These are phyloP conservation scores for Zosterops pallidus DNA, from an alignment of 2,113 vertebrate species.

Conservation along the genomic window DNA sequence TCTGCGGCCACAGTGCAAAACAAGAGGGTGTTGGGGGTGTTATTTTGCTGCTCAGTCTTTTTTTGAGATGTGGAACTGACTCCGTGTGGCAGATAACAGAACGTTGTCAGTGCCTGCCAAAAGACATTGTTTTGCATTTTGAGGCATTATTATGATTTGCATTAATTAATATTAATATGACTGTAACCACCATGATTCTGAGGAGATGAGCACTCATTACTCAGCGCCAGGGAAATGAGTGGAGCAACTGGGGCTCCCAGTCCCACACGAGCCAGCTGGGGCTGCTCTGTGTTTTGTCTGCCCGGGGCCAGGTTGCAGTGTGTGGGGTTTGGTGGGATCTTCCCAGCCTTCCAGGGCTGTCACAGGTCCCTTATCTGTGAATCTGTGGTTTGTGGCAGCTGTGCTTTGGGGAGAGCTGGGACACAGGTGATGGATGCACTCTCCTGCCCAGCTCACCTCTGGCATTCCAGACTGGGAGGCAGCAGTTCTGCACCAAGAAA, in stretches of 20 bases:
- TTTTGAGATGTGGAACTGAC: background rate
- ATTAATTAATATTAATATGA: conserved; percentile 10
- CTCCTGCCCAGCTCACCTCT: background rate
- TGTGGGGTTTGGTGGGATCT: background rate
- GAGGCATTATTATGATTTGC: background rate
- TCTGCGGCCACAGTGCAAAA: rapidly evolving
- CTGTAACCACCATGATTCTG: background rate
- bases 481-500: background rate
- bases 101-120: background rate
- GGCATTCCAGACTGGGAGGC: background rate
- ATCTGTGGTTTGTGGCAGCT: background rate
- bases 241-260: rapidly evolving
- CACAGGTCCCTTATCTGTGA: rapidly evolving
- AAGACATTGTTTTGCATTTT: background rate
- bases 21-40: background rate
- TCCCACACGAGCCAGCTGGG: rapidly evolving
- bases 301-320: rapidly evolving
- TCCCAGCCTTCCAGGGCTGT: rapidly evolving
- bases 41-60: background rate
- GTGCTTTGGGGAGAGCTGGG: background rate
- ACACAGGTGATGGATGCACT: rapidly evolving
- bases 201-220: background rate
- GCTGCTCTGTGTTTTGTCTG: background rate
- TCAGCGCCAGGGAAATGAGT: background rate
- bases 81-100: background rate